These are phyloP conservation scores for Eudorcas thomsonii DNA, from an alignment of 2,113 vertebrate species.

Conservation along the genomic window DNA sequence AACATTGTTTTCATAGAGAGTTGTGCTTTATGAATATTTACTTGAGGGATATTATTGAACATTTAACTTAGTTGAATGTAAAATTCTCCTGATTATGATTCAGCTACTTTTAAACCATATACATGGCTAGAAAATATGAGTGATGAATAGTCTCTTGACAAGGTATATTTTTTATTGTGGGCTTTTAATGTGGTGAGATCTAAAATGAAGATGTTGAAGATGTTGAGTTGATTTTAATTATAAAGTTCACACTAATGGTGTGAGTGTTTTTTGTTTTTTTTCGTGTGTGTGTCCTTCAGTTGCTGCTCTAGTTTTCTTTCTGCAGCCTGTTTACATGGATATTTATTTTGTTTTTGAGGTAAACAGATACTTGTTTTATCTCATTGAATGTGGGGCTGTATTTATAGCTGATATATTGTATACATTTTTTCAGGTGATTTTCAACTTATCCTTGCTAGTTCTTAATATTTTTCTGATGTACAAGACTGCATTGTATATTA, in stretches of 20 bases:
- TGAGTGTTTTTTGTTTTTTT: conserved; percentile 29
- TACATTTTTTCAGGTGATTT: conserved; percentile 13
- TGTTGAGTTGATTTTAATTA: conserved; percentile 2
- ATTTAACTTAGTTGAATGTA: not conserved
- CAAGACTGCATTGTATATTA: not conserved
- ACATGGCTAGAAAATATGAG: conserved; percentile 4
- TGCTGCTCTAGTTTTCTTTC: not conserved
- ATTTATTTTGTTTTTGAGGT: conserved; percentile 42
- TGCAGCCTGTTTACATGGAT: not conserved
- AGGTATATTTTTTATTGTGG: not conserved
- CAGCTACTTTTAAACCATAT: not conserved
- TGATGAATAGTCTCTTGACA: not conserved
- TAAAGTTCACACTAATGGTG: not conserved
- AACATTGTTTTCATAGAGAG: conserved; percentile 57
- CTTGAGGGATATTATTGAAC: not conserved
- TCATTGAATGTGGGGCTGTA: not conserved
- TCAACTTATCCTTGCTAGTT: conserved; percentile 27
- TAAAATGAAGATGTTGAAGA: not conserved
- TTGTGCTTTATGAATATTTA: conserved; percentile 44
- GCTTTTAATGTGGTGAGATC: conserved; percentile 3
- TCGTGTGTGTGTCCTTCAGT: not conserved
- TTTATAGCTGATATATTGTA: not conserved
- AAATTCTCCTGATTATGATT: conserved; percentile 24
- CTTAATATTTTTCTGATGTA: conserved; percentile 13
- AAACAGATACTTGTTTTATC: conserved; percentile 12